A percentile compares a stretch with the other conserved stretches of the same genome.
phyloP scores from a whole-genome alignment of 2,888 invertebrate species.

The Kryphioiulus occultus region DNA sequence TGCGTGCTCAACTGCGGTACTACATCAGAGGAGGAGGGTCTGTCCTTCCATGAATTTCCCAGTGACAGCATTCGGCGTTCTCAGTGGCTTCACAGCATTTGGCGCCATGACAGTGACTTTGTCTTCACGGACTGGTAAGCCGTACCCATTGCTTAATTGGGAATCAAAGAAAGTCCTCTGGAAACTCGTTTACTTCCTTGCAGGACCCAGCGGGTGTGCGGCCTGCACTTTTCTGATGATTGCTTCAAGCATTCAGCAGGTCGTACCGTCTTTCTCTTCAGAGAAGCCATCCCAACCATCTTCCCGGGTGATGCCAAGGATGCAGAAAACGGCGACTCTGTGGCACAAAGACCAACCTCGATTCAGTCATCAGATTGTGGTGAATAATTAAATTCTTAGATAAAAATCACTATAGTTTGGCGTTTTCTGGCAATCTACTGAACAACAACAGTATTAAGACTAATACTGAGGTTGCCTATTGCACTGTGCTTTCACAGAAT shows the following conservation, averaged over 20 bases:
- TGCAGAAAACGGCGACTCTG: neutral
- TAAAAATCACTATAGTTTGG: too few species aligned
- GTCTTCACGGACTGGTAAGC: neutral
- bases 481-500: too few species aligned
- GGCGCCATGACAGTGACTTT: conserved; percentile 3
- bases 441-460: too few species aligned
- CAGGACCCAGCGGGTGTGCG: neutral
- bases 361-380: neutral
- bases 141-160: neutral
- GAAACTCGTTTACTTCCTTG: neutral
- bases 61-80: neutral
- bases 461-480: too few species aligned
- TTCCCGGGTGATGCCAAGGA: neutral
- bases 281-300: neutral
- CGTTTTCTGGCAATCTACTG: too few species aligned
- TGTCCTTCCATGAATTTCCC: conserved; percentile 8
- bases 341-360: neutral
- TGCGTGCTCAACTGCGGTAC: neutral
- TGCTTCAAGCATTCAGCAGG: neutral
- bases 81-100: neutral
- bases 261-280: neutral
- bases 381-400: neutral
- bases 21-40: neutral
- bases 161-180: neutral
- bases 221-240: neutral